phyloP scores from a whole-genome alignment of 1,140 invertebrate genomes.

The Polypedilum pembai region DNA sequence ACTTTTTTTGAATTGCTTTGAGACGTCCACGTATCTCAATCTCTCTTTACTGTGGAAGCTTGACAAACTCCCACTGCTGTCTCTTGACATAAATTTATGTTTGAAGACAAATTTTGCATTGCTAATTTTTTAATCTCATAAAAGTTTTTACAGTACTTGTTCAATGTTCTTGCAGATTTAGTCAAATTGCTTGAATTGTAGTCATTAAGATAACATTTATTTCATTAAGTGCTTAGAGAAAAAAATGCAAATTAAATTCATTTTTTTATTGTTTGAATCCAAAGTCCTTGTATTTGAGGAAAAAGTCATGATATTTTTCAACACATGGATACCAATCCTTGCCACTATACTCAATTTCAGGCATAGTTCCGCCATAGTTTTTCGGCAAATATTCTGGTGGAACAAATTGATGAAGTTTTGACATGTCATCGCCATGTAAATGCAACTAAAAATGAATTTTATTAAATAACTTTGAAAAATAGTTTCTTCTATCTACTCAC shows the following conservation, averaged over 20 bases:
- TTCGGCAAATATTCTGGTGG: conserved; percentile 52
- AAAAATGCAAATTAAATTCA: not conserved
- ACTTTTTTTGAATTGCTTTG: no score
- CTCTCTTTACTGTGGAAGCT: no score
- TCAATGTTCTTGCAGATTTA: no score
- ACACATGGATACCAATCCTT: conserved; percentile 52
- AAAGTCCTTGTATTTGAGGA: conserved; percentile 32
- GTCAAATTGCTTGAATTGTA: no score
- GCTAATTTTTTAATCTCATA: no score
- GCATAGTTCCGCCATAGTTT: conserved; percentile 58
- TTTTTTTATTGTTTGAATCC: not conserved
- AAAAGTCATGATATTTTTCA: conserved; percentile 42
- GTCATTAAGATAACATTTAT: no score
- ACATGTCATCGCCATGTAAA: conserved; percentile 61
- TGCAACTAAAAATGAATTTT: conserved; percentile 45
- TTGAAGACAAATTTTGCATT: no score
- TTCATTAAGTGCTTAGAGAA: no score
- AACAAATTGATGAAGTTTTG: conserved; percentile 54
- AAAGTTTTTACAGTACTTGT: no score
- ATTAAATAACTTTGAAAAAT: not conserved
- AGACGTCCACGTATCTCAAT: no score
- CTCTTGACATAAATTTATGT: no score
- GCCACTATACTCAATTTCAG: conserved; percentile 52
- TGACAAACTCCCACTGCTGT: no score
- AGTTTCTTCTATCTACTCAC: conserved; percentile 47